These are phyloP conservation scores for Lasius platythorax DNA, from an alignment of 2,888 invertebrate species.

Conservation along the genomic window DNA sequence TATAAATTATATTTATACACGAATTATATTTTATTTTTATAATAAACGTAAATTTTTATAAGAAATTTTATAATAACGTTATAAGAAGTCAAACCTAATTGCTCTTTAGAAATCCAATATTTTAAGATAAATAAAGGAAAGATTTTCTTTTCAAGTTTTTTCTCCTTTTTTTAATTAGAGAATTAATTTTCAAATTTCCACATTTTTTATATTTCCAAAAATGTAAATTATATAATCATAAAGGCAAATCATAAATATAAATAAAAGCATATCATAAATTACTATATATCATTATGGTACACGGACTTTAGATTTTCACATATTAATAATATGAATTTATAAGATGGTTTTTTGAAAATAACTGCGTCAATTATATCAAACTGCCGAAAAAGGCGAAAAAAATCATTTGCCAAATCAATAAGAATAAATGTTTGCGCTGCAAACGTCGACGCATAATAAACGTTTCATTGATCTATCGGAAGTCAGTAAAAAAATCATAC, in stretches of 20 bases:
- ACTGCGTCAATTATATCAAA: neutral
- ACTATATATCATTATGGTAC: neutral
- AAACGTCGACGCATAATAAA: constrained; percentile 2
- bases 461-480: constrained; percentile 8
- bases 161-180: neutral
- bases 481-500: constrained; percentile 28
- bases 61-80: neutral
- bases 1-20: neutral
- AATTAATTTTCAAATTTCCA: neutral
- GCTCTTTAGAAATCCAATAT: neutral
- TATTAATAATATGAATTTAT: neutral
- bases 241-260: neutral
- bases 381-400: neutral
- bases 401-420: constrained; percentile 8
- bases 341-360: neutral
- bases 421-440: neutral
- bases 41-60: neutral
- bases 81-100: neutral
- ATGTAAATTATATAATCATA: neutral
- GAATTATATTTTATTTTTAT: neutral
- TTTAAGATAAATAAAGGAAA: neutral
- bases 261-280: too few relatives aligned
- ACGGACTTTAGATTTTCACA: neutral
- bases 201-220: neutral
- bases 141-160: neutral